phyloP scores from a whole-genome alignment of 2,797 vertebrate species.

The Masticophis lateralis region DNA sequence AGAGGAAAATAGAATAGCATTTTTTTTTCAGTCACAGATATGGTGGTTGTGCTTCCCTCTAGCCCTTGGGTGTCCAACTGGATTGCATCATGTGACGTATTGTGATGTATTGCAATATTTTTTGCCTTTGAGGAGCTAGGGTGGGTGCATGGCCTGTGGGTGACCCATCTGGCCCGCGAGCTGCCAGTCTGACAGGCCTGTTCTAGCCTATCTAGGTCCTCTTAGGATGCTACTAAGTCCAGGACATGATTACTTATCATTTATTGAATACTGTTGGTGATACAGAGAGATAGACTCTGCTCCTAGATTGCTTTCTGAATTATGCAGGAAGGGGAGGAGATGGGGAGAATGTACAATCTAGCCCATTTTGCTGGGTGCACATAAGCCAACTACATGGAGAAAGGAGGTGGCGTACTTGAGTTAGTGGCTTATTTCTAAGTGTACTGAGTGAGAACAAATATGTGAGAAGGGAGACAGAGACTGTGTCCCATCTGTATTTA shows the following conservation, averaged over 20 bases:
- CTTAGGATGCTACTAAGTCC: slow-evolving; percentile 11
- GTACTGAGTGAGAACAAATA: not conserved
- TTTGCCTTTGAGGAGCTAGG: no score
- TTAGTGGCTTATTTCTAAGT: not conserved
- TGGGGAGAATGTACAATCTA: slow-evolving; percentile 3
- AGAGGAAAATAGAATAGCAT: not conserved
- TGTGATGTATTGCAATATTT: no score
- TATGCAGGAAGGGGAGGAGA: slow-evolving; percentile 8
- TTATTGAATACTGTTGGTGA: slow-evolving; percentile 27
- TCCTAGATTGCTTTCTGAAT: slow-evolving; percentile 26
- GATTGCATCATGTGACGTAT: no score
- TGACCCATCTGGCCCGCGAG: no score
- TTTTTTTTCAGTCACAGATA: not conserved
- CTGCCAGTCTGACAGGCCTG: no score
- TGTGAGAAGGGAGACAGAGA: not conserved
- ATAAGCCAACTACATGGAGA: not conserved
- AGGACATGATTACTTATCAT: slow-evolving; percentile 32
- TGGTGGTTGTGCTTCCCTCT: not conserved
- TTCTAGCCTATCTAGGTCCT: slow-evolving; percentile 10
- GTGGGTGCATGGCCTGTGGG: no score
- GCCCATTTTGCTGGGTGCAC: slow-evolving; percentile 1
- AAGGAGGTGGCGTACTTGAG: not conserved
- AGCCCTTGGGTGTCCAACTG: not conserved
- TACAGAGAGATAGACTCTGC: slow-evolving; percentile 17
- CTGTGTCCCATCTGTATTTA: not conserved